These are phyloP conservation scores for Aphelenchoides besseyi DNA, from an alignment of 1,140 invertebrate species.

Conservation along the genomic window DNA sequence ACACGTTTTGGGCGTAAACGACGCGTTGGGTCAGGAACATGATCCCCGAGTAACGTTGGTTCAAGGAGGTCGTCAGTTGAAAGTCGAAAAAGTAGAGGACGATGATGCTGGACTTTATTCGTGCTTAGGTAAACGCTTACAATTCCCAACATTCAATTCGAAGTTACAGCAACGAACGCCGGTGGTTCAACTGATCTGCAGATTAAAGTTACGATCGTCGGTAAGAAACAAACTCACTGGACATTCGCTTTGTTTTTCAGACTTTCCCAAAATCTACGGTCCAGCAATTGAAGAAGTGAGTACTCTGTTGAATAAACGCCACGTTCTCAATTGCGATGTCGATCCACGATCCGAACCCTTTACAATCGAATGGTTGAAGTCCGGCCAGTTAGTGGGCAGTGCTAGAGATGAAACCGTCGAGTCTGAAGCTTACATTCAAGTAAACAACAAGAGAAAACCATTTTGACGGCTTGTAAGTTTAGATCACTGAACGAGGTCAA, in stretches of 20 bases:
- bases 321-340: constrained; percentile 63
- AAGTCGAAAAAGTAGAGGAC: constrained; percentile 49
- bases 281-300: constrained; percentile 34
- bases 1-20: constrained; percentile 1
- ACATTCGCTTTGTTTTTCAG: constrained; percentile 3
- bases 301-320: constrained; percentile 54
- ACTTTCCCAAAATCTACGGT: constrained; percentile 27
- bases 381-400: constrained; percentile 30
- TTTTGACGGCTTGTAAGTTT: constrained; percentile 9
- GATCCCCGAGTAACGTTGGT: constrained; percentile 19
- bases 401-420: neutral
- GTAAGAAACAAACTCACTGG: too few species aligned
- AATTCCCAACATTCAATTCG: constrained; percentile 52
- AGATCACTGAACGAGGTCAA: constrained; percentile 48
- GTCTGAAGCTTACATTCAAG: constrained; percentile 12
- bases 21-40: constrained; percentile 3
- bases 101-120: constrained; percentile 44
- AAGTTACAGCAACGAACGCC: constrained; percentile 31
- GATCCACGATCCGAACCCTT: constrained; percentile 33
- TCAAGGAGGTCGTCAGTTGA: constrained; percentile 55
- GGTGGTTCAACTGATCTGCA: too few species aligned
- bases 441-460: neutral
- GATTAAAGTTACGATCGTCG: too few species aligned
- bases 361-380: constrained; percentile 52
- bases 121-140: constrained; percentile 19